Percentiles rank a stretch among this genome's conserved stretches.
These are phyloP conservation scores for Maniola jurtina DNA, from an alignment of 1,140 invertebrate genomes.

Conservation along the genomic window DNA sequence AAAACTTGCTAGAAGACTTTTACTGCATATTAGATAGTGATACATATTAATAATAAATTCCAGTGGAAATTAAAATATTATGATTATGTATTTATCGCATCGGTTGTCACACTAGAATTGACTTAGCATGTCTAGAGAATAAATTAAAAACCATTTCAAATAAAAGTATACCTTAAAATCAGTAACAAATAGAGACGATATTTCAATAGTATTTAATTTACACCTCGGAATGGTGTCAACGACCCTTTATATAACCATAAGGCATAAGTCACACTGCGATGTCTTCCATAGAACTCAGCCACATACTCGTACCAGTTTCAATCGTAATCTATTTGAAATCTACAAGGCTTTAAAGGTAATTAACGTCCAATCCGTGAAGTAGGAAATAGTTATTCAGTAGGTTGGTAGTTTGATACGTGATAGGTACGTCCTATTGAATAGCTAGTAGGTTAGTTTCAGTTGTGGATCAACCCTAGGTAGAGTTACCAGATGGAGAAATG, in stretches of 20 bases:
- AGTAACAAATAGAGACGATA: constrained; percentile 11
- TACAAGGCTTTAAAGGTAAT: too few species aligned
- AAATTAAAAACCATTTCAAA: constrained; percentile 7
- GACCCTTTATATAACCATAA: constrained; percentile 34
- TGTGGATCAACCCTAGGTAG: too few species aligned
- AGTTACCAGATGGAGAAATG: too few species aligned
- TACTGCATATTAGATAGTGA: too few species aligned
- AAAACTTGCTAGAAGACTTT: too few species aligned
- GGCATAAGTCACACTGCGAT: constrained; percentile 7
- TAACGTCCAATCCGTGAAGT: too few species aligned
- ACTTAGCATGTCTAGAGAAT: constrained; percentile 17
- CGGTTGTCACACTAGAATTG: not conserved
- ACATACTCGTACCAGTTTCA: not conserved
- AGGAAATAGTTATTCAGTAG: too few species aligned
- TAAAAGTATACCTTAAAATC: constrained; percentile 12
- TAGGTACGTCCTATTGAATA: too few species aligned
- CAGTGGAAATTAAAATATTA: not conserved
- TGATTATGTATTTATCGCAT: too few species aligned
- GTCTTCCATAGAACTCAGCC: constrained; percentile 21
- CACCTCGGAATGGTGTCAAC: constrained; percentile 32
- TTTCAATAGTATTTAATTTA: constrained; percentile 28
- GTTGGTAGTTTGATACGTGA: too few species aligned
- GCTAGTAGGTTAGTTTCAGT: too few species aligned
- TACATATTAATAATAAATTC: not conserved
- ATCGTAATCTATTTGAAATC: too few species aligned